A percentile compares a stretch with the other conserved stretches of the same genome.
Conservation (phyloP, 2,797 vertebrate genomes). For the Crocodylus rhombifer region DNA sequence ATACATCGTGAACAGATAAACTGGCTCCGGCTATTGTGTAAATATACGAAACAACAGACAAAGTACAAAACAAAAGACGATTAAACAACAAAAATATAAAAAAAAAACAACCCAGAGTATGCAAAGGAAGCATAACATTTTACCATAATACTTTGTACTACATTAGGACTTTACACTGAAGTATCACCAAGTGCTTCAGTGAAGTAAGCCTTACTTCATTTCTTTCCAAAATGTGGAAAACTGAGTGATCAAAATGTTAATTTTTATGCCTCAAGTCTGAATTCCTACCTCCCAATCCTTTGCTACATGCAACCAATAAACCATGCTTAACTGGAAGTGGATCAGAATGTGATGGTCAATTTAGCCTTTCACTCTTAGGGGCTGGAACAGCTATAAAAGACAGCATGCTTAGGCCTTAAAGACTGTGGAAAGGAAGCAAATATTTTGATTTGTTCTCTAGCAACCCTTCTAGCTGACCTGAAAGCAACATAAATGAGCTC, state of each 20-base stretch:
- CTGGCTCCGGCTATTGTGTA: too few relatives aligned
- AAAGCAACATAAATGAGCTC: background rate
- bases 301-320: background rate
- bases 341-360: background rate
- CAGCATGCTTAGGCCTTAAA: background rate
- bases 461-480: background rate
- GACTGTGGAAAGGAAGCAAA: background rate
- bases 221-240: fast-evolving
- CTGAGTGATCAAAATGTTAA: background rate
- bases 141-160: background rate
- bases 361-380: background rate
- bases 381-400: background rate
- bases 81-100: background rate
- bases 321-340: background rate
- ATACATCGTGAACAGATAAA: too few relatives aligned
- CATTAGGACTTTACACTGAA: background rate
- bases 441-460: conserved; percentile 2
- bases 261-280: background rate
- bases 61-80: background rate
- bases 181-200: background rate
- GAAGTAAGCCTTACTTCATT: background rate
- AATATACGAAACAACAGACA: background rate
- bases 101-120: background rate
- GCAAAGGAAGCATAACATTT: background rate
- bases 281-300: conserved; percentile 6